Evolutionary conservation across 1,140 invertebrate genomes (phyloP).

Genomic region (Bicyclus anynana): DNA sequence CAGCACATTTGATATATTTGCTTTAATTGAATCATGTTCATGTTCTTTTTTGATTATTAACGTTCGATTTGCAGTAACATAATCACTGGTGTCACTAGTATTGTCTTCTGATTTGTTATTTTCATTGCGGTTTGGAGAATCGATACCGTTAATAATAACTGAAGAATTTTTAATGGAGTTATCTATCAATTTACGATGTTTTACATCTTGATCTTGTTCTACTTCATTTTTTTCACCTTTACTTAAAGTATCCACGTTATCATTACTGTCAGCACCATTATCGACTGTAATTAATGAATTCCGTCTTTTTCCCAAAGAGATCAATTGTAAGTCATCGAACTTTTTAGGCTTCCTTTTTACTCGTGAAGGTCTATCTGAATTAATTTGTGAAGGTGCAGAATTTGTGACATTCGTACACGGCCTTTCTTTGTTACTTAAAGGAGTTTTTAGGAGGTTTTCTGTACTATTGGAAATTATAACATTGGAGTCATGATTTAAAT

Average conservation of each 20-base stretch:
- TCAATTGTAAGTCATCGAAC: constrained; percentile 53
- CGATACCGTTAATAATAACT: no score
- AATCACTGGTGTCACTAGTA: not conserved
- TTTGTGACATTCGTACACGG: constrained; percentile 27
- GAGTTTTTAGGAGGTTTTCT: constrained; percentile 43
- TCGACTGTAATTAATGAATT: constrained; percentile 26
- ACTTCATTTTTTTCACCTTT: not conserved
- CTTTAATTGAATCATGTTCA: no score
- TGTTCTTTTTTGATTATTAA: not conserved
- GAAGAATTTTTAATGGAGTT: no score
- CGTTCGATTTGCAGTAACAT: not conserved
- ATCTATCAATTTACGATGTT: no score
- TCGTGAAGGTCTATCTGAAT: constrained; percentile 55
- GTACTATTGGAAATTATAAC: constrained; percentile 18
- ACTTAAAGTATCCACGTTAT: not conserved
- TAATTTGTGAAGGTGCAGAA: constrained; percentile 50
- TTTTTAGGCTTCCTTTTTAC: constrained; percentile 70
- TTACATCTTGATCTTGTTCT: not conserved
- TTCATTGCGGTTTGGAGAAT: not conserved
- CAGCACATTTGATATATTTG: no score
- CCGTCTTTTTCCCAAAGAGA: constrained; percentile 43
- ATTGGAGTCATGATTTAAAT: constrained; percentile 29
- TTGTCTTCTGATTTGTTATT: not conserved
- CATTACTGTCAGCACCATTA: constrained; percentile 9
- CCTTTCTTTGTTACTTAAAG: constrained; percentile 25